Evolutionary conservation across 1,140 invertebrate species (phyloP).

Genomic region (Coenobita brevimanus): DNA sequence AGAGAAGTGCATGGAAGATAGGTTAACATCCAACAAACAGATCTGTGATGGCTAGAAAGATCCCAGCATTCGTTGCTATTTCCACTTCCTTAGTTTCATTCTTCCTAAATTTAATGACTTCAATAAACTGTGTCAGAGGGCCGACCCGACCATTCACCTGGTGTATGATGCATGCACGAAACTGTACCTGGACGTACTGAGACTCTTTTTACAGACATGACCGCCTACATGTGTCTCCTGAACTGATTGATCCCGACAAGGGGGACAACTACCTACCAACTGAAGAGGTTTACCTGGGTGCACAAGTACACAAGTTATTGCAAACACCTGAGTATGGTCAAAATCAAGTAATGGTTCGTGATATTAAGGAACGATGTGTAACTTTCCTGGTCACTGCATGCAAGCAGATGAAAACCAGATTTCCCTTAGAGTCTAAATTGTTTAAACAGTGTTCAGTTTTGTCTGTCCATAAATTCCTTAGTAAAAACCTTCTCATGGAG

Average conservation of each 20-base stretch:
- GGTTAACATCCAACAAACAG: not conserved
- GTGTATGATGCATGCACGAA: not conserved
- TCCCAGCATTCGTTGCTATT: not conserved
- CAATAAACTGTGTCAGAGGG: conserved; percentile 10
- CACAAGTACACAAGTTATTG: not conserved
- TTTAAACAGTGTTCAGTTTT: not conserved
- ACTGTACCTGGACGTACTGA: not conserved
- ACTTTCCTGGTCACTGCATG: not conserved
- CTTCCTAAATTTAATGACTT: conserved; percentile 12
- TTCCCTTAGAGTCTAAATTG: not conserved
- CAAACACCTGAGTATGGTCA: not conserved
- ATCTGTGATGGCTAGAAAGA: conserved; percentile 6
- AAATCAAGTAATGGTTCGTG: not conserved
- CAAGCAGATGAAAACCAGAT: not conserved
- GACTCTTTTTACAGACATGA: not conserved
- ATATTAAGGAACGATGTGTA: not conserved
- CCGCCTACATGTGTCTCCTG: too few relatives aligned
- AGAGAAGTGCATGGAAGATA: not conserved
- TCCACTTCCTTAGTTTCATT: conserved; percentile 7
- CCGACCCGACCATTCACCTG: not conserved
- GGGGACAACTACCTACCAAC: not conserved
- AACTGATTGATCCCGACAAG: not conserved
- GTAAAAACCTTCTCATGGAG: not conserved
- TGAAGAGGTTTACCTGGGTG: not conserved
- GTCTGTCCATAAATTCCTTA: not conserved